phyloP scores from a whole-genome alignment of 2,888 invertebrate species.

The Dermolepida albohirtum region DNA sequence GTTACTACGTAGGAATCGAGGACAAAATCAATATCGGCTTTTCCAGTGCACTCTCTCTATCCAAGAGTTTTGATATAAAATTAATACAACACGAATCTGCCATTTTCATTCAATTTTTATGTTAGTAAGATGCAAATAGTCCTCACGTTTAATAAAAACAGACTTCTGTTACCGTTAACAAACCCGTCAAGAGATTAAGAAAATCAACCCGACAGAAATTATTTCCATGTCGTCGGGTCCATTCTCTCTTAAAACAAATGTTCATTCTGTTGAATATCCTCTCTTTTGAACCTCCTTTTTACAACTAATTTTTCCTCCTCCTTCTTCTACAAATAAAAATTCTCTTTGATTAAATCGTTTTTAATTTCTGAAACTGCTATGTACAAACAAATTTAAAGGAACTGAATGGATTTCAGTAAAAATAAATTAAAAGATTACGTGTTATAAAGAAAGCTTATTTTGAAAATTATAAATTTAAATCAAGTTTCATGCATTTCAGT shows the following conservation, averaged over 20 bases:
- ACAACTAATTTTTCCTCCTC: neutral
- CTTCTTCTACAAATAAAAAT: neutral
- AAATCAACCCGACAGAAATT: constrained; percentile 22
- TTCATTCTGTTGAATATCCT: constrained; percentile 3
- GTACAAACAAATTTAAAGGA: neutral
- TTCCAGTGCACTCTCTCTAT: no score
- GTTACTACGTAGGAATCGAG: neutral
- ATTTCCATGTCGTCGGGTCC: constrained; percentile 21
- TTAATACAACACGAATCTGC: no score
- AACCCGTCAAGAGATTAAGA: constrained; percentile 11
- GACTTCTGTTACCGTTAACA: neutral
- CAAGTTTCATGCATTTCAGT: no score
- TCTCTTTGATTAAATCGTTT: neutral
- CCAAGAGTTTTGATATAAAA: no score
- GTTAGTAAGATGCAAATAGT: neutral
- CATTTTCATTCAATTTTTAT: neutral
- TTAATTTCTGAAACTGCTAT: constrained; percentile 9
- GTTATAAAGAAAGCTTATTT: no score
- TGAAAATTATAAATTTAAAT: no score
- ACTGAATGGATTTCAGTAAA: no score
- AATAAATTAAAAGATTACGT: no score
- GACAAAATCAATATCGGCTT: constrained; percentile 6
- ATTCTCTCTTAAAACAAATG: constrained; percentile 14
- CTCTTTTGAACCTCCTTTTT: constrained; percentile 7
- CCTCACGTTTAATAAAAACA: no score